These are phyloP conservation scores for Pampusana beccarii DNA, from an alignment of 2,113 vertebrate species.

Conservation along the genomic window DNA sequence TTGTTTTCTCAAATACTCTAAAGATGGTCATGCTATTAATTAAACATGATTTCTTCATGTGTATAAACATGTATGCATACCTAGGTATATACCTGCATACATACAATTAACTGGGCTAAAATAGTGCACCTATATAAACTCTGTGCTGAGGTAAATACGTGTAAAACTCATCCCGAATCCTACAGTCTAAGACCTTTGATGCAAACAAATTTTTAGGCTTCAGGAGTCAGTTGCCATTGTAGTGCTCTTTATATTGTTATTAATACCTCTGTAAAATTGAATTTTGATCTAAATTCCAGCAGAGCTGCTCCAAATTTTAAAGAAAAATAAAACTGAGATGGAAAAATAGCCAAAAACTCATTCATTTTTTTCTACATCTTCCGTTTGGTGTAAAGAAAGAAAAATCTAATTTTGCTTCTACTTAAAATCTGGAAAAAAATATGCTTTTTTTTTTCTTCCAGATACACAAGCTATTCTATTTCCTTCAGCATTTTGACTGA, in stretches of 20 bases:
- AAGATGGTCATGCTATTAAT: neutral
- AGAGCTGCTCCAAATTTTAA: neutral
- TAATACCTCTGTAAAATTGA: neutral
- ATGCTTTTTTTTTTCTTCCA: neutral
- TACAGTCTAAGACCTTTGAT: neutral
- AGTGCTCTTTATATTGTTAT: neutral
- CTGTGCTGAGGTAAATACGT: neutral
- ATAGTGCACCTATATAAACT: neutral
- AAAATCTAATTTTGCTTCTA: neutral
- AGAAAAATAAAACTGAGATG: neutral
- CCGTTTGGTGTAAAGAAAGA: neutral
- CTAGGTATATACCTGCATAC: neutral
- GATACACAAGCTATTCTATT: neutral
- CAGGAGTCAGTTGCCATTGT: neutral
- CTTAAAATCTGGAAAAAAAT: neutral
- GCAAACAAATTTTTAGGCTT: neutral
- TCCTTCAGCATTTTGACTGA: neutral
- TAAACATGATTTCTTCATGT: neutral
- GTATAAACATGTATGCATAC: no score
- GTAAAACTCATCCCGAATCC: neutral
- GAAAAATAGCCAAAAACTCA: neutral
- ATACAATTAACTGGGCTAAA: neutral
- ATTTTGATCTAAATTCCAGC: neutral
- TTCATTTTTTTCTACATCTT: neutral
- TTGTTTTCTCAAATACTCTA: neutral